Evolutionary conservation across 2,113 vertebrate genomes (phyloP), one percentile per base, ranked within the genome.

Genomic region (Hydropotes inermis): DNA sequence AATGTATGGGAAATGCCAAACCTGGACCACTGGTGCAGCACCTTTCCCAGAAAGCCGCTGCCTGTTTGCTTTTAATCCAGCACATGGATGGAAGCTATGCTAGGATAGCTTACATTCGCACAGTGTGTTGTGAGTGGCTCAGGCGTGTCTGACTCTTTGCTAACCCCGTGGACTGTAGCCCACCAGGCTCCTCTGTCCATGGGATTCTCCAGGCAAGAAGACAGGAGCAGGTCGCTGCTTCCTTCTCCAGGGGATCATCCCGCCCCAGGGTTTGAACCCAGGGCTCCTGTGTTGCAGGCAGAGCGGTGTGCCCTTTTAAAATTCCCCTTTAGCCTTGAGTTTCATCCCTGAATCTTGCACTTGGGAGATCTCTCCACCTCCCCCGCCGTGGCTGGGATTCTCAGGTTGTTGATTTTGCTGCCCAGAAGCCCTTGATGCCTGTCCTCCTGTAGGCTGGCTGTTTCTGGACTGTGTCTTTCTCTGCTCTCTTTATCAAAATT

Each of bases 1-100:
- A 39, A 23, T 12, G 67, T 12, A 12, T 6, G 12, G 23, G 39
- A 64, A 45, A 61, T 57, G 58, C 27, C 50, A 55, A 50, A 23
- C 33, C n/a, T 10, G 6, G 0, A 15, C 4, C 36, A 5, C 7
- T 4, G 12, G 23, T 36, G 2, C 4, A 45, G 33, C 21, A 25
- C 21, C 45, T 60, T 16, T 79, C 12, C 17, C 28, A 7, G 45
- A 89, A 97, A 36, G 12, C 2, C 23, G 5, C 3, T 45, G 6
- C 27, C 4, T 28, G 21, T 16, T 86, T 60, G 11, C 14, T 90
- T 87, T 67, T 17, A 78, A 67, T n/a, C 60, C 78, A 55, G 3
- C 30, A 19, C 23, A n/a, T 2, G 19, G 10, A 21, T 12, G 54
- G 16, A 12, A 61, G 3, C 25, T 25, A 23, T 11, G 21, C 27